Base-by-base conservation (phyloP, 64 coral and sea anemone species). In the Dendronephthya gigantea region DNA sequence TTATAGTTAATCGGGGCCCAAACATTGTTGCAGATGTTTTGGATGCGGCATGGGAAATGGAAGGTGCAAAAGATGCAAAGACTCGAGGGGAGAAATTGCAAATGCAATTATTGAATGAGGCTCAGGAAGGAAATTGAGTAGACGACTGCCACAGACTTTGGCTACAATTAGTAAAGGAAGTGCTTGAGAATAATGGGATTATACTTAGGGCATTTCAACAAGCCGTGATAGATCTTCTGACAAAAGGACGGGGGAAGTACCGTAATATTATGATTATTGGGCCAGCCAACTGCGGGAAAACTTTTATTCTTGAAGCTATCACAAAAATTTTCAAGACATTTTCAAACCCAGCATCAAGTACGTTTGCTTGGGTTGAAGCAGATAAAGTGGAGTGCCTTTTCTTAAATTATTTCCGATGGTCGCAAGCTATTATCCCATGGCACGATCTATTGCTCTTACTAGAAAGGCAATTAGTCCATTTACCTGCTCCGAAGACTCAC, bases 241-340 rank as follows among this genome's bases (percentile, higher is more conserved):
- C 66, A 1, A 82, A 83, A 83, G 90, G 90, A 2, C 49, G 90
- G 0, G 32, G 74, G 7, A 90, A 90, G 45, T 90, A 86, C 38
- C 43, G 84, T 10, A 90, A 90, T 49, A 28, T 90, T 14, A 76
- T 90, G 35, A 49, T 85, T 16, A n/a, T 35, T 49, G 41, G 83
- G 1, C 62, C 89, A 1, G 83, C 89, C 9, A 85, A 86, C 76
- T 27, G 22, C 28, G 22, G 47, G 17, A 59, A 85, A 34, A 85
- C 47, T 4, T 58, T 58, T 15, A 15, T 58, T 2, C 51, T 15
- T 9, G 22, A 58, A 3, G 9, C 6, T 22, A 9, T 58, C 51
- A 50, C 8, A 8, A 58, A 15, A 22, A 58, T 58, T 9, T 58
- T 22, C 23, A 9, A n/a, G 9, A 22, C 23, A 22, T 58, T 58